Percentiles rank a stretch among this genome's conserved stretches.
Evolutionary conservation across 2,797 vertebrate species (phyloP).

Genomic region (Micropoecilia bifurca): DNA sequence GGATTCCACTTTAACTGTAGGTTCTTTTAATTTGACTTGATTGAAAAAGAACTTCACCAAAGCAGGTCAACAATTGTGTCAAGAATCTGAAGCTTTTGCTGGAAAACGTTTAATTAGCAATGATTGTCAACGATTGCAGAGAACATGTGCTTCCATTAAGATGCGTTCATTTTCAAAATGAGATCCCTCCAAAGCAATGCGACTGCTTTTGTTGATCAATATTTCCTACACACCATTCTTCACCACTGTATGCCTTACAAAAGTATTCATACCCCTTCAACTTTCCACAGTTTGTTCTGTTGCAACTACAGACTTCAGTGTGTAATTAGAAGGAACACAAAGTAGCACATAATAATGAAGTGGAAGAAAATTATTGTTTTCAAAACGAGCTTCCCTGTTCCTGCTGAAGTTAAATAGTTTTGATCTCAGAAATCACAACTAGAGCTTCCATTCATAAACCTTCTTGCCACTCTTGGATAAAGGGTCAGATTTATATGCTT

Average conservation of each 20-base stretch:
- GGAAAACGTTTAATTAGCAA: conserved; percentile 42
- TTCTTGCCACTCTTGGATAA: neutral
- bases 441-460: neutral
- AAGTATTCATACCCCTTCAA: neutral
- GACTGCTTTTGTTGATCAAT: neutral
- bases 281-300: neutral
- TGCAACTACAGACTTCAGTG: neutral
- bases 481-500: too few species aligned
- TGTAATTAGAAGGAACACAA: neutral
- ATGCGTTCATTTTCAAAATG: conserved; percentile 8
- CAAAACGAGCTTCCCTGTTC: neutral
- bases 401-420: neutral
- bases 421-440: neutral
- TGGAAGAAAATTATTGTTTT: neutral
- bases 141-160: conserved; percentile 14
- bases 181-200: conserved; percentile 14
- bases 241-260: neutral
- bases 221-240: neutral
- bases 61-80: conserved; percentile 40
- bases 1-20: conserved; percentile 12
- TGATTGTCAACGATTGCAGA: conserved; percentile 16
- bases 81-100: conserved; percentile 35
- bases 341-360: neutral
- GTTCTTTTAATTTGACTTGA: neutral
- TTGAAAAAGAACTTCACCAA: conserved; percentile 25